Evolutionary conservation across 2,888 invertebrate species (phyloP).

Genomic region (Amphipoea oculea): DNA sequence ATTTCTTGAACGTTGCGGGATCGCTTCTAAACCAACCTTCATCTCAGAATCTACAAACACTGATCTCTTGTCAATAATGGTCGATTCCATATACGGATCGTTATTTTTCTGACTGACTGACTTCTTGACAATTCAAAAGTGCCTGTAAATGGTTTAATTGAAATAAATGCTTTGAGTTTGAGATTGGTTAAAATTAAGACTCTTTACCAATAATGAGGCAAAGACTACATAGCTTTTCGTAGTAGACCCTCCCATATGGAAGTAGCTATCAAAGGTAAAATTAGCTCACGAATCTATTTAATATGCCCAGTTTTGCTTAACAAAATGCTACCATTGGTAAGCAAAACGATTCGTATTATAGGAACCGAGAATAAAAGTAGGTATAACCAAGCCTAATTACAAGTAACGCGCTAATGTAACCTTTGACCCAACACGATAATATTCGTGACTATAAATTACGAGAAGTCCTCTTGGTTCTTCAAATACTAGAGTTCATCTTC

Average conservation of each 20-base stretch:
- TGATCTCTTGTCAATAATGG: neutral
- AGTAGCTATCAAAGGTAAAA: neutral
- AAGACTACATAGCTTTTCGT: neutral
- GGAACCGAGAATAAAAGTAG: neutral
- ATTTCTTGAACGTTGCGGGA: neutral
- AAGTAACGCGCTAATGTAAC: conserved; percentile 1
- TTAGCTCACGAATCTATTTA: neutral
- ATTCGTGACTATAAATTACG: conserved; percentile 26
- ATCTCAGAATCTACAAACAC: neutral
- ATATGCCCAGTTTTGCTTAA: neutral
- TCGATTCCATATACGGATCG: neutral
- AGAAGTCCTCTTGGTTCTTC: conserved; percentile 1
- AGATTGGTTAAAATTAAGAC: neutral
- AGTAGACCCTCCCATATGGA: neutral
- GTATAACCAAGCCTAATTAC: conserved; percentile 11
- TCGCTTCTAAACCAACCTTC: neutral
- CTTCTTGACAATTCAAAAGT: too few relatives aligned
- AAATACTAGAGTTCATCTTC: conserved; percentile 10
- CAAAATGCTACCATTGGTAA: neutral
- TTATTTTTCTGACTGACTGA: neutral
- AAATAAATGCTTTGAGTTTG: too few relatives aligned
- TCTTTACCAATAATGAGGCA: neutral
- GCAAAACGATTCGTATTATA: neutral
- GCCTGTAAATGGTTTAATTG: too few relatives aligned
- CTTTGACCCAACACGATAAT: conserved; percentile 19